Percentiles rank a stretch among this genome's conserved stretches.
These are phyloP conservation scores for Tautogolabrus adspersus DNA, from an alignment of 2,113 vertebrate species.

Conservation along the genomic window DNA sequence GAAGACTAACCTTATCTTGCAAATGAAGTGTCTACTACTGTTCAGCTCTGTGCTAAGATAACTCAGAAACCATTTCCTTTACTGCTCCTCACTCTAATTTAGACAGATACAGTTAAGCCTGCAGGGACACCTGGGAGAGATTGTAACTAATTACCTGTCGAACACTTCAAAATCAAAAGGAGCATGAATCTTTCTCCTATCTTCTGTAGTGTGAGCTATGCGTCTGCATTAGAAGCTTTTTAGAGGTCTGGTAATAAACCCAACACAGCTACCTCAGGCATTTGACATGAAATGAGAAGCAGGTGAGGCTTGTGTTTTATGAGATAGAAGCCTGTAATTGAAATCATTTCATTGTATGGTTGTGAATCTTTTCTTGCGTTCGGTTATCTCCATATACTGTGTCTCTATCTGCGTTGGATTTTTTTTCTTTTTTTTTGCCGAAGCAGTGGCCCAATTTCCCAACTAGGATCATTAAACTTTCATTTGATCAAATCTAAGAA, in stretches of 20 bases:
- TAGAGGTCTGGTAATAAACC: background rate
- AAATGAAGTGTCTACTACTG: conserved; percentile 49
- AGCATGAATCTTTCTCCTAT: background rate
- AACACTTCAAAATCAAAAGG: conserved; percentile 34
- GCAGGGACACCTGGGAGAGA: conserved; percentile 23
- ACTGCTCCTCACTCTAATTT: conserved; percentile 41
- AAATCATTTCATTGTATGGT: background rate
- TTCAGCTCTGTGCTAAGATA: conserved; percentile 34
- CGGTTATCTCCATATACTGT: conserved; percentile 18
- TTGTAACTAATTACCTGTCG: conserved; percentile 50
- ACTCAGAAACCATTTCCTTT: conserved; percentile 31
- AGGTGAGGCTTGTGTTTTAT: background rate
- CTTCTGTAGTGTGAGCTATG: background rate
- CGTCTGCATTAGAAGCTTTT: background rate
- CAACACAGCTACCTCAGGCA: background rate
- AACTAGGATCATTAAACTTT: conserved; percentile 68
- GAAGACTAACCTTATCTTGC: conserved; percentile 49
- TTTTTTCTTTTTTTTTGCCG: background rate
- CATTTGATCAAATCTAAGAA: conserved; percentile 72
- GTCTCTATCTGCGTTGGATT: background rate
- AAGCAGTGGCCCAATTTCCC: conserved; percentile 45
- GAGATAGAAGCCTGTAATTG: background rate
- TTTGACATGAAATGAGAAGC: conserved; percentile 3
- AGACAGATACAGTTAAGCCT: conserved; percentile 30
- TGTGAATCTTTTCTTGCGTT: background rate